Evolutionary conservation across 2,113 vertebrate genomes (phyloP).

Genomic region (Seriola aureovittata): DNA sequence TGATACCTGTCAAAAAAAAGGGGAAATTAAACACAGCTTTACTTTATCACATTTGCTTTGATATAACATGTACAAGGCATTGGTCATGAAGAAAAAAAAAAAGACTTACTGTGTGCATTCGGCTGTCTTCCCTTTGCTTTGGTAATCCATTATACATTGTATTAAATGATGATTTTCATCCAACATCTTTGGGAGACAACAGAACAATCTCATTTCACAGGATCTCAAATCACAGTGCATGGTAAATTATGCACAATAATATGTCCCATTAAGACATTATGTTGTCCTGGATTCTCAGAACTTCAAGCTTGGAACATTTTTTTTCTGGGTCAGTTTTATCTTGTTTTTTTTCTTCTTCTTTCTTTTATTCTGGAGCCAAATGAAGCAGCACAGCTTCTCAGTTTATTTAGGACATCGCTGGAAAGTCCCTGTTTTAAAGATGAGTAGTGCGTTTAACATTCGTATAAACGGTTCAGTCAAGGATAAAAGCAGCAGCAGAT

Average conservation of each 20-base stretch:
- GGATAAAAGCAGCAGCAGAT: constrained; percentile 12
- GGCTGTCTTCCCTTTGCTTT: constrained; percentile 96
- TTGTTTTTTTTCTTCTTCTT: constrained; percentile 13
- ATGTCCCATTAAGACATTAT: background rate
- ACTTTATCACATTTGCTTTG: background rate
- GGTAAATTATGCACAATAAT: background rate
- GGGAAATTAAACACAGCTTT: background rate
- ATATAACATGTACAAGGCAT: background rate
- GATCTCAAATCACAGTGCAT: constrained; percentile 3
- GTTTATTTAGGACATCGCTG: constrained; percentile 18
- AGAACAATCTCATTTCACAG: constrained; percentile 27
- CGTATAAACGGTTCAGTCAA: constrained; percentile 7
- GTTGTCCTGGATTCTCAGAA: constrained; percentile 46
- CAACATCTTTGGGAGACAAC: constrained; percentile 89
- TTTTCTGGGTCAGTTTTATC: constrained; percentile 62
- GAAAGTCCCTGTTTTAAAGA: constrained; percentile 11
- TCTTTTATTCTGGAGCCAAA: constrained; percentile 20
- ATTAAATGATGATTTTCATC: constrained; percentile 99
- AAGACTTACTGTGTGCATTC: constrained; percentile 96
- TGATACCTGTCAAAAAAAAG: constrained; percentile 90
- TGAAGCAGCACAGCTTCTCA: constrained; percentile 23
- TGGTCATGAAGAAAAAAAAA: background rate
- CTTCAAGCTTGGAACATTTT: constrained; percentile 12
- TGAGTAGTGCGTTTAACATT: background rate
- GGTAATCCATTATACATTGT: constrained; percentile 98